These are phyloP conservation scores for Reticulitermes speratus DNA, from an alignment of 1,140 invertebrate genomes.

Conservation along the genomic window DNA sequence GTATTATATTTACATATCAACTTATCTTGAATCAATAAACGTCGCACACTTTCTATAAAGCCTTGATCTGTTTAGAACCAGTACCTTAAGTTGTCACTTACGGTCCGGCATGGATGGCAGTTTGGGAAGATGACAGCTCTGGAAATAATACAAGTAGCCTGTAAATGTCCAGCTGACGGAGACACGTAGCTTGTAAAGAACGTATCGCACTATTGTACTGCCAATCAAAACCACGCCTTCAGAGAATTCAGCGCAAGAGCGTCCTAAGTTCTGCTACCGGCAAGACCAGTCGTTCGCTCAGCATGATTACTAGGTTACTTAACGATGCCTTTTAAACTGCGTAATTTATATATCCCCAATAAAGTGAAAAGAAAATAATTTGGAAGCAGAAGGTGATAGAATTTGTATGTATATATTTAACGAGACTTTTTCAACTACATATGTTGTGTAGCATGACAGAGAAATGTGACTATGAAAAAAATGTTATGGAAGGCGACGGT, in stretches of 20 bases:
- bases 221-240: slow-evolving; percentile 14
- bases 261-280: too few species aligned
- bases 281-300: too few species aligned
- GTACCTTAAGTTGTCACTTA: slow-evolving; percentile 2
- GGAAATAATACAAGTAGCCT: background rate
- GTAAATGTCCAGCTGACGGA: background rate
- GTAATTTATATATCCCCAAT: too few species aligned
- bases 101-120: background rate
- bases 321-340: too few species aligned
- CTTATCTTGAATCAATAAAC: slow-evolving; percentile 17
- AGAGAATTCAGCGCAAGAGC: background rate
- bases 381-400: too few species aligned
- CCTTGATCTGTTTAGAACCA: background rate
- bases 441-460: too few species aligned
- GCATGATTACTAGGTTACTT: too few species aligned
- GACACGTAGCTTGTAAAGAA: background rate
- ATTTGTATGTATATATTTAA: too few species aligned
- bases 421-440: too few species aligned
- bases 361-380: too few species aligned
- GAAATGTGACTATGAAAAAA: too few species aligned
- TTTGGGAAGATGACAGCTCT: background rate
- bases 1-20: background rate
- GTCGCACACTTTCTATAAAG: background rate
- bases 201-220: background rate
- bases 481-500: too few species aligned